phyloP scores from a whole-genome alignment of 2,797 vertebrate species.

The Protosalanx chinensis region DNA sequence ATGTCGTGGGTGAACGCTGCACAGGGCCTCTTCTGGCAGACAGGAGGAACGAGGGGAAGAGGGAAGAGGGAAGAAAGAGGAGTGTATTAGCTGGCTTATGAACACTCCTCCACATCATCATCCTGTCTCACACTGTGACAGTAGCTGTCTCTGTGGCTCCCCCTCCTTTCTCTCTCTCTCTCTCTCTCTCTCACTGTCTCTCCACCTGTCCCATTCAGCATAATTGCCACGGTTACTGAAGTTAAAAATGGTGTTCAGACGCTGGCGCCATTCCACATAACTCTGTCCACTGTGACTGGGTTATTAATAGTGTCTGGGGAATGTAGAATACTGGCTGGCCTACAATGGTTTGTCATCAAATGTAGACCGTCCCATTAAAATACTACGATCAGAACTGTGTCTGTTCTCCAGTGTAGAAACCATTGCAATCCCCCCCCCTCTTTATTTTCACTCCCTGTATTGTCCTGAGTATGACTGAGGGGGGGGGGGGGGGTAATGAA shows the following conservation, averaged over 20 bases:
- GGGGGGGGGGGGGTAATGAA: background rate
- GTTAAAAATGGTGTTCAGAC: too few relatives aligned
- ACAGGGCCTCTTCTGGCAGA: background rate
- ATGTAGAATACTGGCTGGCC: too few relatives aligned
- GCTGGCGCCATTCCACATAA: too few relatives aligned
- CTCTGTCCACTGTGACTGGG: too few relatives aligned
- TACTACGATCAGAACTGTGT: too few relatives aligned
- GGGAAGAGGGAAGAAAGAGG: background rate
- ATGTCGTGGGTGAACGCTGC: background rate
- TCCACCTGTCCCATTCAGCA: background rate
- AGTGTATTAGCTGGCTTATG: background rate
- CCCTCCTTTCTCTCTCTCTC: background rate
- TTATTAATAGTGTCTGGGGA: too few relatives aligned
- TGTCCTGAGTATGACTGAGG: background rate
- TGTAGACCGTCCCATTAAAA: too few relatives aligned
- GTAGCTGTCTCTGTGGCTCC: background rate
- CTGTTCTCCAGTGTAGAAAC: too few relatives aligned
- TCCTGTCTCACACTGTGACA: background rate
- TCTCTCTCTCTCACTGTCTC: background rate
- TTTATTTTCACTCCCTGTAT: background rate
- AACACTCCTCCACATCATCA: background rate
- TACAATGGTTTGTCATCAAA: too few relatives aligned
- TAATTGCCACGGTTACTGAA: background rate
- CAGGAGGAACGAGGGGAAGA: background rate
- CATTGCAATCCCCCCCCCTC: background rate